A percentile compares a stretch with the other conserved stretches of the same genome.
Evolutionary conservation across 2,113 vertebrate genomes (phyloP).

Genomic region (Mionectes macconnelli): DNA sequence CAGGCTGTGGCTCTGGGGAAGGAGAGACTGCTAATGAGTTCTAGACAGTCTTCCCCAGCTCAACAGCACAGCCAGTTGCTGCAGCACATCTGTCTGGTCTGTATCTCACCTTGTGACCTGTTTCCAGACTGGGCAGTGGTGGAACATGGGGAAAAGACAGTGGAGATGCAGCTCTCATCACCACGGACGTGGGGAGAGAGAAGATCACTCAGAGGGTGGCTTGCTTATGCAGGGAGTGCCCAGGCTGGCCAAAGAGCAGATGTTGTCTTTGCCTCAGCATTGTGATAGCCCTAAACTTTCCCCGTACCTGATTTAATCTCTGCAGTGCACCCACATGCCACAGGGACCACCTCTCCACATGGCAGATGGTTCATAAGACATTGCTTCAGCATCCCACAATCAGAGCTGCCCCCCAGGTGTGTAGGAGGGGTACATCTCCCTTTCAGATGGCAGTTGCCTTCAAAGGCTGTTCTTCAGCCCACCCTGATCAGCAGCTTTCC

Average conservation of each 20-base stretch:
- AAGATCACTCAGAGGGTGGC: neutral
- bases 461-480: neutral
- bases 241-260: neutral
- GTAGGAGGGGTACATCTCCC: neutral
- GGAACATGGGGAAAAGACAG: neutral
- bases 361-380: neutral
- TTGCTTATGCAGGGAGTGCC: neutral
- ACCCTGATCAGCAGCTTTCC: neutral
- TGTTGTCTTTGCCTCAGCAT: neutral
- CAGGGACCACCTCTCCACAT: neutral
- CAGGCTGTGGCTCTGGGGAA: neutral
- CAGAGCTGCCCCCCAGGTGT: neutral
- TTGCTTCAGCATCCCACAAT: rapidly evolving
- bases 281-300: neutral
- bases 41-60: neutral
- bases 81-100: neutral
- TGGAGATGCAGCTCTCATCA: neutral
- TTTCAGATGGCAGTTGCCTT: neutral
- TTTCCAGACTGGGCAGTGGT: neutral
- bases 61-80: neutral
- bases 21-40: neutral
- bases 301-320: neutral
- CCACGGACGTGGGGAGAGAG: neutral
- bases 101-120: neutral
- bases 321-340: neutral